phyloP scores from a whole-genome alignment of 2,797 vertebrate genomes.

The Lates japonicus region DNA sequence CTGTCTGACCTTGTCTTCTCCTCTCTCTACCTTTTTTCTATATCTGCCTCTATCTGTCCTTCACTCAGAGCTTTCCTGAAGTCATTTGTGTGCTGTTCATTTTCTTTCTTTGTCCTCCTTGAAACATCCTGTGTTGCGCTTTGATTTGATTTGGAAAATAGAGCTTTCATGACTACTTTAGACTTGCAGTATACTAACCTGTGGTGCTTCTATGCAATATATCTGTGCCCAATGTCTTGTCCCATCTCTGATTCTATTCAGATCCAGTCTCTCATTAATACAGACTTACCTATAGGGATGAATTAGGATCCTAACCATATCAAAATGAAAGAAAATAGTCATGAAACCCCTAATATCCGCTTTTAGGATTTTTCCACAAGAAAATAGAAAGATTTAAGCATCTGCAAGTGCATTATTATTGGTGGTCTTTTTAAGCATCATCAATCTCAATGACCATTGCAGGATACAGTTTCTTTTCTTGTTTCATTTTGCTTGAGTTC shows the following conservation, averaged over 20 bases:
- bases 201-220: constrained; percentile 65
- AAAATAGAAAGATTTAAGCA: constrained; percentile 68
- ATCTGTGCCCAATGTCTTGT: constrained; percentile 38
- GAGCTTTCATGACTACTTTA: constrained; percentile 80
- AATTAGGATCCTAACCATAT: constrained; percentile 44
- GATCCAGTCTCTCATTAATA: constrained; percentile 29
- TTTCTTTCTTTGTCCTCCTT: constrained; percentile 66
- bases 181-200: constrained; percentile 51
- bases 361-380: constrained; percentile 62
- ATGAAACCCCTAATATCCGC: constrained; percentile 83
- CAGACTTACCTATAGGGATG: constrained; percentile 44
- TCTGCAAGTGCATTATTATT: constrained; percentile 83
- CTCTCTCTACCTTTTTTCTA: constrained; percentile 34
- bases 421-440: constrained; percentile 77
- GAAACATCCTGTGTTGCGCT: constrained; percentile 75
- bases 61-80: constrained; percentile 73
- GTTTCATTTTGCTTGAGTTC: constrained; percentile 65
- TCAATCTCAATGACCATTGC: constrained; percentile 82
- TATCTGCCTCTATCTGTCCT: constrained; percentile 66
- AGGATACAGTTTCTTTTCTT: constrained; percentile 73
- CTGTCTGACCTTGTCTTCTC: constrained; percentile 46
- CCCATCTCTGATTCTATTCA: constrained; percentile 31
- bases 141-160: constrained; percentile 76
- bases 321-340: constrained; percentile 69
- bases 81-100: constrained; percentile 75